Evolutionary conservation across 2,113 vertebrate species (phyloP), one percentile per base, ranked within the genome.

Genomic region (Lipophrys pholis): DNA sequence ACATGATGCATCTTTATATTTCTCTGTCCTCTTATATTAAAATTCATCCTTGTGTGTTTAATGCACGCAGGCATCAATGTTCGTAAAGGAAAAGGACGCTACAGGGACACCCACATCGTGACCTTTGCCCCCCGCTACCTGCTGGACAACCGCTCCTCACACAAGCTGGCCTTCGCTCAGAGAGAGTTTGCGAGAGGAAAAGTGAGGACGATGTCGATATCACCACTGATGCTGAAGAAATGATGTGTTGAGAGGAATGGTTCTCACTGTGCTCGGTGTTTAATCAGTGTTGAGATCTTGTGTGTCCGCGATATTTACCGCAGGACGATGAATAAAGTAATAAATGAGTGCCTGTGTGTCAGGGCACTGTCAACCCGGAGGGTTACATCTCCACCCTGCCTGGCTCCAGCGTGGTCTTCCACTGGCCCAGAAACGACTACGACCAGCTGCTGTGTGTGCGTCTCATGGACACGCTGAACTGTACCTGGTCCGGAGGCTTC

Each of bases 351-450:
- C 15, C 45, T 48, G 16, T 87, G 11, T 81, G 60, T 0, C 40
- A 99, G 98, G 97, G 96, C 9, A 88, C 95, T 0, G 85, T 76
- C 54, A 99, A 99, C 79, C 97, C 97, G 0, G 95, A 96, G 0
- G 97, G 97, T 51, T 99, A 99, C 69, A 96, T 99, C 80, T 98
- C 97, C 75, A 99, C 97, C 0, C 93, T 97, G n/a, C 95, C 97
- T 0, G 97, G 98, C 15, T 99, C 98, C 85, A 99, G 96, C 0
- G 97, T 99, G 0, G 97, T 98, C 40, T 99, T 99, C 89, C 98
- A 99, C 83, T 99, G 98, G 98, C 98, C 98, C 4, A 93, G 98
- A 14, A 99, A 99, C 0, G 98, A 99, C 87, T 98, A 97, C 0
- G 98, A 99, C 82, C 98, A 98, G 59, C 90, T 99, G 0, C 61